Conservation (phyloP, 1,140 invertebrate genomes). For the Lepidurus couesii region DNA sequence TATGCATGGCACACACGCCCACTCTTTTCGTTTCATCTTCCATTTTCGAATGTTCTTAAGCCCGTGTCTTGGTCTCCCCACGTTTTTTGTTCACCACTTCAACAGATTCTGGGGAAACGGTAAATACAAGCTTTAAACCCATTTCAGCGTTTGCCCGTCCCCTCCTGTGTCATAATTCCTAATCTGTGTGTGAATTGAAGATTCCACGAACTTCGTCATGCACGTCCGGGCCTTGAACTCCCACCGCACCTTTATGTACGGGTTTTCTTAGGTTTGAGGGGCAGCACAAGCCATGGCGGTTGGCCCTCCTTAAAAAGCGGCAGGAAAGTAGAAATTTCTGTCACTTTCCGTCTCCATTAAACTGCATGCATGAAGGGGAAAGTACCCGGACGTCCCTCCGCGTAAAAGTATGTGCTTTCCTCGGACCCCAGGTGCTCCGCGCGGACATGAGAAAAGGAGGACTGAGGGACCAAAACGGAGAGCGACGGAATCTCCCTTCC, state of each 20-base stretch:
- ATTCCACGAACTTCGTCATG: background rate
- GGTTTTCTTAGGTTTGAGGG: background rate
- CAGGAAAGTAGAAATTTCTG: background rate
- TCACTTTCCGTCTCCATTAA: conserved; percentile 4
- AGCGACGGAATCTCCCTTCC: background rate
- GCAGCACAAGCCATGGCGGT: background rate
- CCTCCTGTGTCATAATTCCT: background rate
- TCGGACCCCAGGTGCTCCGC: too few species aligned
- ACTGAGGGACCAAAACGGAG: background rate
- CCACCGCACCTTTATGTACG: background rate
- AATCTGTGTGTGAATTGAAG: background rate
- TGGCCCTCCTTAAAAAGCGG: background rate
- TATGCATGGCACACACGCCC: too few species aligned
- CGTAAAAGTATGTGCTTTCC: background rate
- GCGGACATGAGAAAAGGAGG: background rate
- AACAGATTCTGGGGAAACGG: background rate
- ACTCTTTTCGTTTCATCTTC: background rate
- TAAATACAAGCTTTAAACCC: background rate
- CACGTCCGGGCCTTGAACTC: background rate
- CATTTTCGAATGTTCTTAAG: background rate
- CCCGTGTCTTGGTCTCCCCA: background rate
- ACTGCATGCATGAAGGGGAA: conserved; percentile 9
- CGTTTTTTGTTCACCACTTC: background rate
- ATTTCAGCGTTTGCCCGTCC: background rate
- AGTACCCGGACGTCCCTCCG: background rate